Conservation (phyloP, 2,888 invertebrate genomes). For the Dromius quadrimaculatus region DNA sequence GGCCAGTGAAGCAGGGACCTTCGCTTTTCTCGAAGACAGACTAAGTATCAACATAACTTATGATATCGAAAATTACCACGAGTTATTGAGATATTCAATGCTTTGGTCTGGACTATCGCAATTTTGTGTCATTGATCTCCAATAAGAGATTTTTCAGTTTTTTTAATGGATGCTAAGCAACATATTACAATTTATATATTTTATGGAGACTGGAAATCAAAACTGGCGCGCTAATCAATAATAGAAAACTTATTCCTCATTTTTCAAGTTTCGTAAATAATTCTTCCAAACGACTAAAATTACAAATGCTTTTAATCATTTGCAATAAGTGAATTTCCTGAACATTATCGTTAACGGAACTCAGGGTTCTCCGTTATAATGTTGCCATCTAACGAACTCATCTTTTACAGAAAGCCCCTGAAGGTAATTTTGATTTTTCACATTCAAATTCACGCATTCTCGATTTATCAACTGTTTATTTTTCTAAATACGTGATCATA, state of each 20-base stretch:
- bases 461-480: too few species aligned
- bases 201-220: too few species aligned
- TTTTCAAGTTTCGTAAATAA: too few species aligned
- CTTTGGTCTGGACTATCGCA: slow-evolving; percentile 5
- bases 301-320: too few species aligned
- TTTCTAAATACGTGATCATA: too few species aligned
- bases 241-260: too few species aligned
- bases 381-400: slow-evolving; percentile 1
- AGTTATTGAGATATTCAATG: slow-evolving; percentile 32
- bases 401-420: slow-evolving; percentile 10
- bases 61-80: slow-evolving; percentile 37
- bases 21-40: slow-evolving; percentile 18
- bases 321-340: too few species aligned
- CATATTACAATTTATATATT: too few species aligned
- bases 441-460: too few species aligned
- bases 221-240: too few species aligned
- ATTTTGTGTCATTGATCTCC: slow-evolving; percentile 10
- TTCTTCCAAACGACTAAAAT: too few species aligned
- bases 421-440: slow-evolving; percentile 21
- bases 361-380: slow-evolving; percentile 32
- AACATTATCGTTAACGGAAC: slow-evolving; percentile 30
- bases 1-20: neutral
- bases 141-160: neutral
- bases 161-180: neutral
- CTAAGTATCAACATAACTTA: slow-evolving; percentile 35